These are phyloP conservation scores for Xestia xanthographa DNA, from an alignment of 2,888 invertebrate genomes.

Conservation along the genomic window DNA sequence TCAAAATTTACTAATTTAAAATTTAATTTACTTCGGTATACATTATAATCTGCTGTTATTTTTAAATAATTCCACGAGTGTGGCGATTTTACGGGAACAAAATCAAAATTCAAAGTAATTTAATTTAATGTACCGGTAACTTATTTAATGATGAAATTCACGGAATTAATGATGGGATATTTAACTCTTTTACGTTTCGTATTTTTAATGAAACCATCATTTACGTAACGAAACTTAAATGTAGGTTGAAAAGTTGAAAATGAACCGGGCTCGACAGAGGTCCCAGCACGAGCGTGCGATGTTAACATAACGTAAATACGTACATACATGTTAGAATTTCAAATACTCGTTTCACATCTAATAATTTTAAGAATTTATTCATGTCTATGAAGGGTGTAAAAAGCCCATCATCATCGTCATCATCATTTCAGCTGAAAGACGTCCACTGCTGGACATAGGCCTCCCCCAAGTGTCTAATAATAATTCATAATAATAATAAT, in stretches of 20 bases:
- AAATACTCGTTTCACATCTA: too few relatives aligned
- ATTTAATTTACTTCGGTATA: background rate
- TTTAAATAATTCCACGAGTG: background rate
- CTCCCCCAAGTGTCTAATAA: too few relatives aligned
- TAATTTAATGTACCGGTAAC: background rate
- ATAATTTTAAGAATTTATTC: too few relatives aligned
- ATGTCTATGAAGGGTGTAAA: too few relatives aligned
- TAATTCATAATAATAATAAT: too few relatives aligned
- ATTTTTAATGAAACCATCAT: constrained; percentile 28
- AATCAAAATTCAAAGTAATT: constrained; percentile 8
- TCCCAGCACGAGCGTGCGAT: background rate
- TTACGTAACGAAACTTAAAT: constrained; percentile 38
- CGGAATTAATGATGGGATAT: constrained; percentile 14
- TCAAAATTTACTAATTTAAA: too few relatives aligned
- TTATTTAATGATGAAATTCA: constrained; percentile 19
- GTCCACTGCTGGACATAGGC: too few relatives aligned
- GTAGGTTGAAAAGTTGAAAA: constrained; percentile 37
- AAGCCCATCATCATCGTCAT: too few relatives aligned
- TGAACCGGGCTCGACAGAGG: constrained; percentile 39
- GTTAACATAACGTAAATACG: background rate
- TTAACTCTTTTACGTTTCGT: constrained; percentile 5
- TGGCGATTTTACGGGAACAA: background rate
- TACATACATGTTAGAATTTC: too few relatives aligned
- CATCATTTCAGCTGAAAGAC: too few relatives aligned
- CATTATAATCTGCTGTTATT: background rate